Conservation (phyloP, 2,888 invertebrate species). For the Drosophila austrosaltans region DNA sequence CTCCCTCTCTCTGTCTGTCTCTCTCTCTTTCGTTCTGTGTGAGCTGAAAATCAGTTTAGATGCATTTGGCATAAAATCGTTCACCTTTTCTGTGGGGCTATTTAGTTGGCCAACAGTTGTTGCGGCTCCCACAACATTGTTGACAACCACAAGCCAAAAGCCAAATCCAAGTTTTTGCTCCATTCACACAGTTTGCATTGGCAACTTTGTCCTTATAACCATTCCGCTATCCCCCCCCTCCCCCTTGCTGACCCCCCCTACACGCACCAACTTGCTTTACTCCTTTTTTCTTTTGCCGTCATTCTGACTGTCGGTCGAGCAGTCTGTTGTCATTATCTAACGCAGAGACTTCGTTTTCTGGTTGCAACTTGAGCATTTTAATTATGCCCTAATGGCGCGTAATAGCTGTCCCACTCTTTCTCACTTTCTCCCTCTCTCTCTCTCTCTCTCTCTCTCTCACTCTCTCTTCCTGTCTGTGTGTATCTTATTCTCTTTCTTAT, state of each 20-base stretch:
- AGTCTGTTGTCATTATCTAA: conserved; percentile 36
- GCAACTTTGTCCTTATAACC: conserved; percentile 4
- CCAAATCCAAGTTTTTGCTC: conserved; percentile 28
- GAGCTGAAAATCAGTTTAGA: neutral
- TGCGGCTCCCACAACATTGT: conserved; percentile 36
- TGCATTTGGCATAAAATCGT: neutral
- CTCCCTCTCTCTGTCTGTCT: too few relatives aligned
- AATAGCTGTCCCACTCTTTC: conserved; percentile 65
- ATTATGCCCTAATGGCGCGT: conserved; percentile 81
- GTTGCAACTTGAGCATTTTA: conserved; percentile 79
- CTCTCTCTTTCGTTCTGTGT: too few relatives aligned
- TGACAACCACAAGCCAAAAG: conserved; percentile 38
- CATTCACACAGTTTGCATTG: conserved; percentile 9
- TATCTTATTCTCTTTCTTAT: conserved; percentile 13
- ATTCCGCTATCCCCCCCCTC: neutral
- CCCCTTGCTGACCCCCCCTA: conserved; percentile 23
- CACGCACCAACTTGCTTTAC: too few relatives aligned
- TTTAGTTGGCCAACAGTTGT: conserved; percentile 29
- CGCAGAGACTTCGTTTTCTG: conserved; percentile 24
- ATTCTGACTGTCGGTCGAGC: conserved; percentile 42
- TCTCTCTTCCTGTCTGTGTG: conserved; percentile 17
- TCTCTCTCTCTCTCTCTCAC: neutral
- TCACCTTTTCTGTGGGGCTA: conserved; percentile 8
- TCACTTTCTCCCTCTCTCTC: neutral
- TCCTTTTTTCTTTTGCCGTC: conserved; percentile 31